Evolutionary conservation across 2,113 vertebrate genomes (phyloP).

Genomic region (Ardeotis arabs): DNA sequence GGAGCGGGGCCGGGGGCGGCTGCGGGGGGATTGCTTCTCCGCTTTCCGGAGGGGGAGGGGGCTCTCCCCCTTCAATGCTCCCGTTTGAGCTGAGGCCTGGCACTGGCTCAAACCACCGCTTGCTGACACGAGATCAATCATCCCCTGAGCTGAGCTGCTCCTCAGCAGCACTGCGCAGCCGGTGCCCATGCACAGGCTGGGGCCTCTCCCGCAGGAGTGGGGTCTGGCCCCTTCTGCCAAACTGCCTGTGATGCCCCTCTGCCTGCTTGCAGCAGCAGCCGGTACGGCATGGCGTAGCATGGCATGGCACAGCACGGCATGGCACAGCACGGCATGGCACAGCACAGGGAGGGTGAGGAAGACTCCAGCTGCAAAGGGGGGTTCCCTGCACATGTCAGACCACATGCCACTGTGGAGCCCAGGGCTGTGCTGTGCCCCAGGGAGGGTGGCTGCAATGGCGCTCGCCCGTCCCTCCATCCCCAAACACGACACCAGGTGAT

Average conservation of each 20-base stretch:
- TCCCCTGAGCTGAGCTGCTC: neutral
- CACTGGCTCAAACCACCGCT: constrained; percentile 54
- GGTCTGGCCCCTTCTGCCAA: neutral
- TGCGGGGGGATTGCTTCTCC: neutral
- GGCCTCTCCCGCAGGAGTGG: neutral
- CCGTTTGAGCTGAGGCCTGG: constrained; percentile 58
- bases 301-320: neutral
- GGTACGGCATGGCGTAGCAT: rapidly evolving
- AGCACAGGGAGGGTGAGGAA: neutral
- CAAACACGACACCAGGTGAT: neutral
- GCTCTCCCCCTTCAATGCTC: constrained; percentile 58
- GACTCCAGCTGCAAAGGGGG: neutral
- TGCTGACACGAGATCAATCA: constrained; percentile 62
- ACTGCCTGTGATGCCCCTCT: rapidly evolving
- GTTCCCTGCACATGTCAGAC: neutral
- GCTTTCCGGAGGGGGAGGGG: constrained; percentile 48
- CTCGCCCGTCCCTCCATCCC: neutral
- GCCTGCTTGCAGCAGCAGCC: rapidly evolving
- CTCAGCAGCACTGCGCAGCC: neutral
- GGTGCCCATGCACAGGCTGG: neutral
- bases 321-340: neutral
- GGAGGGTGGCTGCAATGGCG: neutral
- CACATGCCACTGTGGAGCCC: neutral
- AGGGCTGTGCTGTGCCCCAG: neutral
- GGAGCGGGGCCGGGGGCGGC: neutral